Conservation (phyloP, 2,797 vertebrate genomes). For the Liasis olivaceus region DNA sequence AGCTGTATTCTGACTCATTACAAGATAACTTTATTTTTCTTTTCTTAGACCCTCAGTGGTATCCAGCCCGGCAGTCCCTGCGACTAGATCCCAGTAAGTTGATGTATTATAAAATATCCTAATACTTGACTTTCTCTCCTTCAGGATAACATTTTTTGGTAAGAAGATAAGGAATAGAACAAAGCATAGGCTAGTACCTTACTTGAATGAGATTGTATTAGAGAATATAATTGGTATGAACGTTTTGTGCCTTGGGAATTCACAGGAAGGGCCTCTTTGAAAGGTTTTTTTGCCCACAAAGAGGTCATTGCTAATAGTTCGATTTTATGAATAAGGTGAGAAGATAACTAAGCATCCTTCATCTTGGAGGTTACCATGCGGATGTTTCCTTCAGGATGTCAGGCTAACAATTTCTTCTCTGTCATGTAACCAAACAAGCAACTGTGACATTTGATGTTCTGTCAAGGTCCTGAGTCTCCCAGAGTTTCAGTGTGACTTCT, state of each 20-base stretch:
- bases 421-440: background rate
- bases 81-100: slow-evolving; percentile 92
- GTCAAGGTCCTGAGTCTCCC: background rate
- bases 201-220: background rate
- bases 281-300: background rate
- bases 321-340: background rate
- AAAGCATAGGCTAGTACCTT: background rate
- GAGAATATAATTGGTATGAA: background rate
- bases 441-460: background rate
- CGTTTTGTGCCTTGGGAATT: background rate
- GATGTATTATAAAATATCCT: background rate
- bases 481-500: slow-evolving; percentile 11
- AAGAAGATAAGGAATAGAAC: background rate
- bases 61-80: slow-evolving; percentile 91
- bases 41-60: slow-evolving; percentile 91
- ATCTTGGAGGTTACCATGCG: background rate
- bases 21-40: background rate
- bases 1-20: background rate
- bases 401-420: background rate
- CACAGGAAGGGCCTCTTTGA: background rate
- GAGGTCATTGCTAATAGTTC: background rate
- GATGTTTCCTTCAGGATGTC: background rate
- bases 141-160: background rate
- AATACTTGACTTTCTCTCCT: background rate
- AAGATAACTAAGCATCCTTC: background rate